A percentile compares a stretch with the other conserved stretches of the same genome.
These are phyloP conservation scores for Nicator chloris DNA, from an alignment of 2,113 vertebrate species.

Conservation along the genomic window DNA sequence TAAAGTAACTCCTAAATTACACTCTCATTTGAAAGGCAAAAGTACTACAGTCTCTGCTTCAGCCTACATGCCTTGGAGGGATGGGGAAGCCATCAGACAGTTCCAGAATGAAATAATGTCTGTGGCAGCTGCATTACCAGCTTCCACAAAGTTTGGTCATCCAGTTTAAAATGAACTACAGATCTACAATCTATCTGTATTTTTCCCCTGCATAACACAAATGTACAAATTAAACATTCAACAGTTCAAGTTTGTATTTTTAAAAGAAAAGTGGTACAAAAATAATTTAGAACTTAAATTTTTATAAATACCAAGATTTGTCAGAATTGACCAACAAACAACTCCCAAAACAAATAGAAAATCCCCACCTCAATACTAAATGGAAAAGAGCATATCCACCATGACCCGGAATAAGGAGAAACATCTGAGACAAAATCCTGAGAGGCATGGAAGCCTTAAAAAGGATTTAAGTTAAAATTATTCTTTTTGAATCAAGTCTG, in stretches of 20 bases:
- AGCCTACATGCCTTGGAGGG: not conserved
- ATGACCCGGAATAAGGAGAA: not conserved
- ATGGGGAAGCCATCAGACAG: not conserved
- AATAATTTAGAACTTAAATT: not conserved
- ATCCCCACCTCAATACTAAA: not conserved
- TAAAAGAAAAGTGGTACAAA: not conserved
- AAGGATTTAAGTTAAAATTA: not conserved
- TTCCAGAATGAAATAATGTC: slow-evolving; percentile 4
- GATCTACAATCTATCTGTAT: not conserved
- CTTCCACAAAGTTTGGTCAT: not conserved
- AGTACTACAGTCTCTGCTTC: not conserved
- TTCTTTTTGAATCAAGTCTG: not conserved
- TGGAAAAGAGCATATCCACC: not conserved
- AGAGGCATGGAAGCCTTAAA: not conserved
- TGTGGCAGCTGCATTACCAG: not conserved
- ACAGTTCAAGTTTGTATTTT: not conserved
- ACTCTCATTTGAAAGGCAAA: not conserved
- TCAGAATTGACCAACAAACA: not conserved
- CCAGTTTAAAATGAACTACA: not conserved
- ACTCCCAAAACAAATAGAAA: not conserved
- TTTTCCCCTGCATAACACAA: not conserved
- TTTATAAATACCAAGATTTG: not conserved
- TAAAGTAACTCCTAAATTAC: not conserved
- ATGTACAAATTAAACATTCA: not conserved
- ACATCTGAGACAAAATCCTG: not conserved